phyloP scores from a whole-genome alignment of 2,113 vertebrate species.

The Salvelinus sp. region DNA sequence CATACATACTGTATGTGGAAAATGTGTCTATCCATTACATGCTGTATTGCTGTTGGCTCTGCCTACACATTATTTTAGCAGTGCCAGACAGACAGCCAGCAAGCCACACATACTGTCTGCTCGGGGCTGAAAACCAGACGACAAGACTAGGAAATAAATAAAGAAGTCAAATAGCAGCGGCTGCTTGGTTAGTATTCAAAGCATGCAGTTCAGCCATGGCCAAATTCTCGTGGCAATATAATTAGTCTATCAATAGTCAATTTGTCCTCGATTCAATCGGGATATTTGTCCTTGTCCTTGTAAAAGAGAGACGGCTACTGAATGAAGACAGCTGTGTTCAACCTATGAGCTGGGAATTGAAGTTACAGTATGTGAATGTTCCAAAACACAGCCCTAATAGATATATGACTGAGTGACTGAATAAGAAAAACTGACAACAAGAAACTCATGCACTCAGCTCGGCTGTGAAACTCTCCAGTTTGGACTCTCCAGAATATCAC shows the following conservation, averaged over 20 bases:
- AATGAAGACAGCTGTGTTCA: background rate
- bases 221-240: constrained; percentile 16
- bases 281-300: constrained; percentile 6
- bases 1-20: no score
- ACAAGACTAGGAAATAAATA: constrained; percentile 6
- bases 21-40: no score
- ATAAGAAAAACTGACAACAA: background rate
- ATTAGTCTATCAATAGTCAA: constrained; percentile 36
- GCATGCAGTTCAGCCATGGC: constrained; percentile 13
- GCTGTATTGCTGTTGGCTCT: no score
- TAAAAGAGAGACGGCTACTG: background rate
- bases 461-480: background rate
- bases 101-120: no score
- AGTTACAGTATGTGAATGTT: background rate
- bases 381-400: background rate
- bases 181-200: constrained; percentile 24
- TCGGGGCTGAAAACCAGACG: background rate
- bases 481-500: background rate
- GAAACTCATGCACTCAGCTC: background rate
- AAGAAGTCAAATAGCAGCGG: constrained; percentile 7
- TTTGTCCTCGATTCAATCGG: constrained; percentile 35
- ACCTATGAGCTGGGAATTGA: background rate
- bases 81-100: no score
- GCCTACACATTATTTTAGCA: no score
- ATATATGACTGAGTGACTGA: background rate